Conservation (phyloP, 2,113 vertebrate species). For the Paramormyrops kingsleyae region DNA sequence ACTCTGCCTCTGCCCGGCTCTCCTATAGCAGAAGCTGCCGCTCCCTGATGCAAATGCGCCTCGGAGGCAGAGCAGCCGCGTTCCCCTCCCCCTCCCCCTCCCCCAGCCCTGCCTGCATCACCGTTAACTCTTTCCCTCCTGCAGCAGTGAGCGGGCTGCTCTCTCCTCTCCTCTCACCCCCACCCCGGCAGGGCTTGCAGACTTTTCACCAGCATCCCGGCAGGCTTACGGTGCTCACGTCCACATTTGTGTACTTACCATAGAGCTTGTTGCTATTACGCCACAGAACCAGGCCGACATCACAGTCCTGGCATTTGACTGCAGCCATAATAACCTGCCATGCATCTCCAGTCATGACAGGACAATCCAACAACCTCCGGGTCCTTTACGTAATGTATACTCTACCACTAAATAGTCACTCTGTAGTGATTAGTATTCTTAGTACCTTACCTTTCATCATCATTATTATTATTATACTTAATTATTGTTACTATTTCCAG, state of each 20-base stretch:
- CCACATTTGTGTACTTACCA: neutral
- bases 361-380: neutral
- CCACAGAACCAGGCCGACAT: neutral
- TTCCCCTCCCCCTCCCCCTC: conserved; percentile 15
- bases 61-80: conserved; percentile 24
- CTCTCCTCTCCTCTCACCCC: no score
- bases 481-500: neutral
- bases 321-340: neutral
- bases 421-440: neutral
- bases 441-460: neutral
- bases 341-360: neutral
- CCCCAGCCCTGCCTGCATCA: conserved; percentile 26
- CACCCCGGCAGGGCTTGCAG: neutral
- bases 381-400: neutral
- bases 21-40: conserved; percentile 31
- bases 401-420: neutral
- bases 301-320: neutral
- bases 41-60: conserved; percentile 35
- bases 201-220: neutral
- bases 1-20: conserved; percentile 20
- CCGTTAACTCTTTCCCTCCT: conserved; percentile 40
- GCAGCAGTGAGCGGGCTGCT: neutral
- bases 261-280: neutral
- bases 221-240: neutral
- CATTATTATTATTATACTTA: neutral